Evolutionary conservation across 64 coral and sea anemone species (phyloP), one percentile per base, ranked within the genome.

Genomic region (Stichodactyla helianthus): DNA sequence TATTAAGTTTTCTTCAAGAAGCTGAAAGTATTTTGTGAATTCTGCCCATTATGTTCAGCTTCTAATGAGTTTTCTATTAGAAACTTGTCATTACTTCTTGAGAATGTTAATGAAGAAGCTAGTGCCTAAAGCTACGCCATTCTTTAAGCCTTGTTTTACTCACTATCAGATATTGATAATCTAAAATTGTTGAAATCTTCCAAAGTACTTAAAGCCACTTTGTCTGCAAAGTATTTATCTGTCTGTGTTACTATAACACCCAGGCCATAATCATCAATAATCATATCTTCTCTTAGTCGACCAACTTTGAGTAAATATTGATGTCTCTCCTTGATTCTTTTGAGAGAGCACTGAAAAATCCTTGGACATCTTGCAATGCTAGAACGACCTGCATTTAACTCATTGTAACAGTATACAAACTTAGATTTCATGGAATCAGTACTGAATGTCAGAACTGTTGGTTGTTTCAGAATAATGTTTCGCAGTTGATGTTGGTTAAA

Each of bases 391-490:
- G 83, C 71, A 80, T 94, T 90, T 10, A 98, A 82, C 65, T 92
- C 86, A 17, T 92, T 79, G 89, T 76, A 94, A 55, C 96, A 98
- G 27, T 98, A 98, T 26, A 67, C 88, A 87, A 88, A 98, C 60
- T 98, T 98, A 26, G 87, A 87, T 61, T 87, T 91, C 83, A 98
- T 68, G 67, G 89, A 76, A 6, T 92, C 87, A 9, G 74, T 67
- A 65, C 96, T 89, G 61, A 98, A 98, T 58, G 96, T 98, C 50
- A 98, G 86, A 58, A 94, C 89, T 50, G 92, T 94, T 57, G 93
- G 96, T 17, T 98, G 96, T 88, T 98, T 98, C 19, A 98, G 85
- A 22, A 98, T 86, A 27, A 98, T 87, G 53, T 98, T 98, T 55
- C 88, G 91, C 10, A 98, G 61, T 17, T 98, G 96, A 82, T 94